Evolutionary conservation across 2,888 invertebrate genomes (phyloP).

Genomic region (Chalcosyrphus nemorum): DNA sequence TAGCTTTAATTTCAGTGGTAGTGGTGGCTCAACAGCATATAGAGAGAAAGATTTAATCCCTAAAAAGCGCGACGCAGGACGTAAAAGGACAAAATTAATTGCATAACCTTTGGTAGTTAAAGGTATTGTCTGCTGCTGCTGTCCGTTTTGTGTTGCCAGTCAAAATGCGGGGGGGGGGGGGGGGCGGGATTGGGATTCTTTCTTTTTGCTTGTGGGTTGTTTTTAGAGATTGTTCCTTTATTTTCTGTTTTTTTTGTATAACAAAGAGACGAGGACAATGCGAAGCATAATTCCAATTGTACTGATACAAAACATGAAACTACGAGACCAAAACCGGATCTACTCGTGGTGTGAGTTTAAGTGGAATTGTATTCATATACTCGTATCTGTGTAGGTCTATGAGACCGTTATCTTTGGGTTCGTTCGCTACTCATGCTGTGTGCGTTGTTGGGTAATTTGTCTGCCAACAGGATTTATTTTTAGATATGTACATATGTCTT

Average conservation of each 20-base stretch:
- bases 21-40: background rate
- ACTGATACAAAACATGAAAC: constrained; percentile 42
- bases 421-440: background rate
- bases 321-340: constrained; percentile 11
- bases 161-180: constrained; percentile 19
- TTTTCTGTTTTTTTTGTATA: background rate
- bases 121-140: constrained; percentile 40
- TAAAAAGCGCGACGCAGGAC: constrained; percentile 63
- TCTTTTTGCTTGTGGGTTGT: background rate
- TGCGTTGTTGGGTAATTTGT: constrained; percentile 27
- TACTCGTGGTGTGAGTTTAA: background rate
- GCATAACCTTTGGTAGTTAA: constrained; percentile 69
- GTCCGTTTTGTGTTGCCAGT: constrained; percentile 61
- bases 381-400: background rate
- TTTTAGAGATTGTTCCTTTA: constrained; percentile 10
- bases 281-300: constrained; percentile 38
- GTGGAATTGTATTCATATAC: constrained; percentile 35
- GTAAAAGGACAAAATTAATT: constrained; percentile 68
- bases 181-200: background rate
- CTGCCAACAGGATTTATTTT: constrained; percentile 39
- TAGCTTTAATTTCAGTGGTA: constrained; percentile 1
- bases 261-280: constrained; percentile 41
- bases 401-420: background rate
- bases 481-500: background rate
- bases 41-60: constrained; percentile 60